Percentiles rank a stretch among this genome's conserved stretches.
Evolutionary conservation across 2,113 vertebrate genomes (phyloP).

Genomic region (Pachycephala philippinensis): DNA sequence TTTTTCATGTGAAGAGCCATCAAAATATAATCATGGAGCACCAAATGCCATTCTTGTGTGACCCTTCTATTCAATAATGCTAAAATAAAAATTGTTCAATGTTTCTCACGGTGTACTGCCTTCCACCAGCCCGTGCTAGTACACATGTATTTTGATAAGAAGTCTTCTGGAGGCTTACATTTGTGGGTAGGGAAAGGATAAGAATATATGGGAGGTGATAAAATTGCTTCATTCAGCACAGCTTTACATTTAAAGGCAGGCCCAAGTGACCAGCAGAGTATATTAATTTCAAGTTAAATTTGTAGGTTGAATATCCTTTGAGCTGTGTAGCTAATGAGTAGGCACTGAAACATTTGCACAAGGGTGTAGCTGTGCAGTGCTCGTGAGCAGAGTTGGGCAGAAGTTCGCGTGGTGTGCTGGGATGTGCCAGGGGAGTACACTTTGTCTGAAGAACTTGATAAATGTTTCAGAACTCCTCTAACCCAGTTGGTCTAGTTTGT

Average conservation of each 20-base stretch:
- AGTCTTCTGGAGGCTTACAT: not conserved
- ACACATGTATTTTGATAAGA: not conserved
- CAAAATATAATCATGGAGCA: not conserved
- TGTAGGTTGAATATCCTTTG: not conserved
- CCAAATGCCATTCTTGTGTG: not conserved
- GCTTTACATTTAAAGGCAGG: not conserved
- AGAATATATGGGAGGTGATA: not conserved
- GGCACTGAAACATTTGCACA: not conserved
- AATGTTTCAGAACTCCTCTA: conserved; percentile 28
- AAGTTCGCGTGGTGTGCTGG: not conserved
- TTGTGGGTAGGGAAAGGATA: not conserved
- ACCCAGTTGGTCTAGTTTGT: not conserved
- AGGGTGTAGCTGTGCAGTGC: not conserved
- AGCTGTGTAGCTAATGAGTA: not conserved
- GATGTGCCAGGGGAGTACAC: not conserved
- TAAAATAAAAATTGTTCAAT: not conserved
- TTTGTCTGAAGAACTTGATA: not conserved
- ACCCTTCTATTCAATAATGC: not conserved
- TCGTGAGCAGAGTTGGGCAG: not conserved
- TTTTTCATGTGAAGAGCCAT: not conserved
- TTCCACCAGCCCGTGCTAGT: not conserved
- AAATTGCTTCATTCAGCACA: not conserved
- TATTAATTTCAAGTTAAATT: not conserved
- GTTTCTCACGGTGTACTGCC: not conserved
- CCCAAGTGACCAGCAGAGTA: not conserved